These are phyloP conservation scores for Leptopilina syphax DNA, from an alignment of 2,888 invertebrate species.

Conservation along the genomic window DNA sequence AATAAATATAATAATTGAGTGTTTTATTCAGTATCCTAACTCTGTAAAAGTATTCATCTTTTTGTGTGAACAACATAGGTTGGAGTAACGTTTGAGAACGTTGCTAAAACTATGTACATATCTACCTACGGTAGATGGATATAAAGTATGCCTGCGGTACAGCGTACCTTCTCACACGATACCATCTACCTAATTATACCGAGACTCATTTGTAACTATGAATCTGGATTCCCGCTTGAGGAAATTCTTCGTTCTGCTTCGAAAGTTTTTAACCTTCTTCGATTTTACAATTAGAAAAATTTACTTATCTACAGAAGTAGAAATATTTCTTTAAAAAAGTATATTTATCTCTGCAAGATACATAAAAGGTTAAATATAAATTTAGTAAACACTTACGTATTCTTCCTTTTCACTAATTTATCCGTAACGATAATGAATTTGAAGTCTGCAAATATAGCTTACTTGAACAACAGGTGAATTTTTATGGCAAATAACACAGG, in stretches of 20 bases:
- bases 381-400: neutral
- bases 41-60: neutral
- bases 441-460: too few species aligned
- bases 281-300: constrained; percentile 26
- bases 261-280: constrained; percentile 47
- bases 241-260: constrained; percentile 69
- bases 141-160: constrained; percentile 58
- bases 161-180: constrained; percentile 72
- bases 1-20: too few species aligned
- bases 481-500: too few species aligned
- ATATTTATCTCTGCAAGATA: neutral
- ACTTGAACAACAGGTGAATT: too few species aligned
- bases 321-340: neutral
- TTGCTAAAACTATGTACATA: constrained; percentile 62
- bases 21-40: too few species aligned
- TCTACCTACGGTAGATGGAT: constrained; percentile 47
- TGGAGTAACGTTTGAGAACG: constrained; percentile 54
- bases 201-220: constrained; percentile 72
- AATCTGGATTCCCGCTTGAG: constrained; percentile 69
- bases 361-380: neutral
- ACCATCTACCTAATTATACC: constrained; percentile 72
- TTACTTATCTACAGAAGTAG: neutral
- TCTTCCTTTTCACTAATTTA: too few species aligned
- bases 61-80: too few species aligned
- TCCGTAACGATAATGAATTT: too few species aligned